Base-by-base conservation (phyloP, 2,797 vertebrate genomes). In the Lerista edwardsae region DNA sequence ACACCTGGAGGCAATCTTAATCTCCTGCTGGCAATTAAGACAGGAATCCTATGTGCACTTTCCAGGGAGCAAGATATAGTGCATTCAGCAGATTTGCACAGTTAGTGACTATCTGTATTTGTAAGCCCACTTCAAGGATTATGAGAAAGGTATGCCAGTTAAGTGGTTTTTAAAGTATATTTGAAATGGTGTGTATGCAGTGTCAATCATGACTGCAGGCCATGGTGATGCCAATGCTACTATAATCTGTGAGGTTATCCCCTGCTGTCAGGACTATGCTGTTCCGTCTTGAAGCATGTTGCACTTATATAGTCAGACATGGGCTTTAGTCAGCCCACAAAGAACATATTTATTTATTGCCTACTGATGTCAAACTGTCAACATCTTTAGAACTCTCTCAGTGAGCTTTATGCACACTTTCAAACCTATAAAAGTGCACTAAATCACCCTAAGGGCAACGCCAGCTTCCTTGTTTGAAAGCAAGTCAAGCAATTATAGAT, bases 291-390 rank as follows among this genome's bases (percentile, higher is more conserved):
- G 61, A 65, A 65, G 31, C 23, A 47, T 82, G 57, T 51, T 65
- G 41, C 44, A 36, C 27, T 71, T 69, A 84, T 31, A 34, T 7
- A 78, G 39, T 69, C 29, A 78, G 75, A 62, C 75, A 59, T 29
- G 4, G 64, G 72, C 62, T 78, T 71, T 78, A 47, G 12, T 71
- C 36, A 36, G 14, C 39, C 57, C 39, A 21, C 47, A 67, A 72
- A 67, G 31, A 57, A 67, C 31, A 75, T 55, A 75, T 75, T n/a
- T 31, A n/a, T 67, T 83, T 59, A 51, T 59, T 68, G 41, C 41
- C 23, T 82, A 17, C n/a, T 36, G 51, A 39, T 34, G 74, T 76
- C 73, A 83, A 57, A 59, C 47, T 83, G 82, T 69, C 82, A 83
- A 76, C 76, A n/a, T 41, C 17, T 34, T 31, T 68, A 62, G 21